Evolutionary conservation across 1,140 invertebrate genomes (phyloP).

Genomic region (Fopius arisanus): DNA sequence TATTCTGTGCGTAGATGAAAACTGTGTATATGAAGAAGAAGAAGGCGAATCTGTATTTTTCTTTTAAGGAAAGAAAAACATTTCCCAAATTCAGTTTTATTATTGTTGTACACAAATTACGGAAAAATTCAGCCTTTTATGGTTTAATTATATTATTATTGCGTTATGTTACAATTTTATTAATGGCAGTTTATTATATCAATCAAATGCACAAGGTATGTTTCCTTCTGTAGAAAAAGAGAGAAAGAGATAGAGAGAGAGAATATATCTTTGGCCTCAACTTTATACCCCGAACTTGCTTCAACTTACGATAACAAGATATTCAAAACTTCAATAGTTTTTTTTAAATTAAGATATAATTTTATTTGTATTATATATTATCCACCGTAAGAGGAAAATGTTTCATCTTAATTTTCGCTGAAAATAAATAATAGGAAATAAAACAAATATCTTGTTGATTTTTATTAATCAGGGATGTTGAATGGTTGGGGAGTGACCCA

Average conservation of each 20-base stretch:
- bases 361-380: slow-evolving; percentile 5
- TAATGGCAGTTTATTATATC: slow-evolving; percentile 64
- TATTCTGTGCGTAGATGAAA: neutral
- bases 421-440: neutral
- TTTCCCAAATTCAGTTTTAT: slow-evolving; percentile 38
- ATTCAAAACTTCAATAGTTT: neutral
- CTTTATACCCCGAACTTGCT: neutral
- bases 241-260: neutral
- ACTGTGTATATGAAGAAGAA: neutral
- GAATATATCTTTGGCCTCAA: neutral
- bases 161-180: slow-evolving; percentile 65
- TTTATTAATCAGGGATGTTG: neutral
- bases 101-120: slow-evolving; percentile 48
- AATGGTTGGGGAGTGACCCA: neutral
- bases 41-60: neutral
- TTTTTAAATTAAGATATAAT: neutral
- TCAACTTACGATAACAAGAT: neutral
- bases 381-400: neutral
- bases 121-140: slow-evolving; percentile 48
- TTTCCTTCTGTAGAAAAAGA: neutral
- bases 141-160: slow-evolving; percentile 60
- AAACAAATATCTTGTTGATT: neutral
- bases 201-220: slow-evolving; percentile 42
- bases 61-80: neutral
- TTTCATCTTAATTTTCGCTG: neutral